A percentile compares a stretch with the other conserved stretches of the same genome.
Conservation (phyloP, 2,797 vertebrate species). For the Typhlichthys subterraneus region DNA sequence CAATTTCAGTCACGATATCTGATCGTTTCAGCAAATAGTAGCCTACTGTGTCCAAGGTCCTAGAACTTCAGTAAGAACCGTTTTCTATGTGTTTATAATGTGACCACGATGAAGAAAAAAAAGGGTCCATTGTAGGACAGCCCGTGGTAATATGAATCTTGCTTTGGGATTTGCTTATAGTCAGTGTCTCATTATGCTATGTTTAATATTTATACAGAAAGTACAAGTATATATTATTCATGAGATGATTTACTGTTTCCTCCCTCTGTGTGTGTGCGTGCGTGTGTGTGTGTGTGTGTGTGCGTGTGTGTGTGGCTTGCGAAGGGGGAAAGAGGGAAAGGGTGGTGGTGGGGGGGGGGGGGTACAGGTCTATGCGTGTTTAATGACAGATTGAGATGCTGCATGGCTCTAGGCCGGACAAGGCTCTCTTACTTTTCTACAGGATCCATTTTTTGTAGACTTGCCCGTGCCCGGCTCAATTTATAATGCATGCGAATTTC, state of each 20-base stretch:
- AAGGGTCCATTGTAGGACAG: slow-evolving; percentile 67
- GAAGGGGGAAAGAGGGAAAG: slow-evolving; percentile 6
- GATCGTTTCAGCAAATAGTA: slow-evolving; percentile 3
- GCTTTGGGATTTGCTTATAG: slow-evolving; percentile 76
- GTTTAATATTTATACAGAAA: slow-evolving; percentile 82
- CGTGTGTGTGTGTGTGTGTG: slow-evolving; percentile 25
- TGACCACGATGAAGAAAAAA: slow-evolving; percentile 64
- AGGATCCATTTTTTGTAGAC: slow-evolving; percentile 76
- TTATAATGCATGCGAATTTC: slow-evolving; percentile 79
- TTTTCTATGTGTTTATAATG: slow-evolving; percentile 51
- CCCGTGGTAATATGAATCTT: slow-evolving; percentile 70
- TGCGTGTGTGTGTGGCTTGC: slow-evolving; percentile 16
- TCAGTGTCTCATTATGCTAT: slow-evolving; percentile 71
- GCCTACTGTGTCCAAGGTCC: slow-evolving; percentile 25
- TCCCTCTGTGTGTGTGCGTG: slow-evolving; percentile 1
- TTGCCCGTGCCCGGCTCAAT: slow-evolving; percentile 83
- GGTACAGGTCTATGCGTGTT: slow-evolving; percentile 31
- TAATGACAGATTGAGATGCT: slow-evolving; percentile 77
- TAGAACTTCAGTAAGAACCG: slow-evolving; percentile 28
- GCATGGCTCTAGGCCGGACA: slow-evolving; percentile 70
- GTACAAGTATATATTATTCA: slow-evolving; percentile 83
- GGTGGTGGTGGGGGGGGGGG: slow-evolving; percentile 25
- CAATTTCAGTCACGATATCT: too few relatives aligned
- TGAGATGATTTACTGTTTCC: slow-evolving; percentile 70
- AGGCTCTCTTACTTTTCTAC: slow-evolving; percentile 67